These are phyloP conservation scores for Paraescarpia echinospica DNA, from an alignment of 1,140 invertebrate genomes.

Conservation along the genomic window DNA sequence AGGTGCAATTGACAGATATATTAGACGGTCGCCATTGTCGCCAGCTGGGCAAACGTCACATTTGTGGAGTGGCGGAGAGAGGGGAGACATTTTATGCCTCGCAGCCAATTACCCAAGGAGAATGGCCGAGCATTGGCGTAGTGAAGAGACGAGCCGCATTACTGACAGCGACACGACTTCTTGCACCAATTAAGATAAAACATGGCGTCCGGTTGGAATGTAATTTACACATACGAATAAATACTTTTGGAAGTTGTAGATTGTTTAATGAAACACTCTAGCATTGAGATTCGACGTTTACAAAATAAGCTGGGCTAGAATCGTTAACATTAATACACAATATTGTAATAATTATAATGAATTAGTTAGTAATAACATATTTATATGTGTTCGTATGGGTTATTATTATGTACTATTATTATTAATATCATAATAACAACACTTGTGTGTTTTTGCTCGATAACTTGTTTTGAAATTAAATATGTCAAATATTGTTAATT, in stretches of 20 bases:
- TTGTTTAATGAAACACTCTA: background rate
- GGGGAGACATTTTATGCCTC: background rate
- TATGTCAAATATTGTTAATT: background rate
- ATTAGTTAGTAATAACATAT: too few species aligned
- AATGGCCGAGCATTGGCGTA: background rate
- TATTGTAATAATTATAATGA: too few species aligned
- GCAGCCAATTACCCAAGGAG: background rate
- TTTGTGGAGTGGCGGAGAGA: background rate
- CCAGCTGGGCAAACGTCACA: background rate
- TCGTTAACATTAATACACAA: too few species aligned
- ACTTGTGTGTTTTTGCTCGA: too few species aligned
- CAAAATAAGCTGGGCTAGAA: too few species aligned
- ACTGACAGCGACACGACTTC: background rate
- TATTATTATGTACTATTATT: too few species aligned
- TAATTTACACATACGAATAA: background rate
- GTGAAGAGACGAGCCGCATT: background rate
- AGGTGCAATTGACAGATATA: slow-evolving; percentile 5
- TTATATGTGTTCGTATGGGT: too few species aligned
- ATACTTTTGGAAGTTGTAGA: background rate
- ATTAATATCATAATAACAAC: too few species aligned
- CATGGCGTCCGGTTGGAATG: background rate
- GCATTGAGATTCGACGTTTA: background rate
- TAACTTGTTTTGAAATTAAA: too few species aligned
- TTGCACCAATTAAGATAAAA: background rate
- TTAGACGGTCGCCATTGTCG: background rate